Conservation (phyloP, 2,113 vertebrate genomes). For the Uria aalge region DNA sequence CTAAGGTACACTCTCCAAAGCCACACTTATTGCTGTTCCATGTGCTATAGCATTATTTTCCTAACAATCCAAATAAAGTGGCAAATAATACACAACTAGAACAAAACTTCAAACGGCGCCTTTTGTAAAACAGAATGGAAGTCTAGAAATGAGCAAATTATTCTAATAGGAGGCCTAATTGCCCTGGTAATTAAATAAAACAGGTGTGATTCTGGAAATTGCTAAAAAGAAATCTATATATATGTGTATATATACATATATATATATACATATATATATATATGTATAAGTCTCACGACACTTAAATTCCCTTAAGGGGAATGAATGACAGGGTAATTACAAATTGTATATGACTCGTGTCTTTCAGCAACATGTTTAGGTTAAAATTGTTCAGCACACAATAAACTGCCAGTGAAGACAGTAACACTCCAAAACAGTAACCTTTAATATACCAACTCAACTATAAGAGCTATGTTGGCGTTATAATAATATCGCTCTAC, state of each 20-base stretch:
- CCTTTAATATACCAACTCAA: background rate
- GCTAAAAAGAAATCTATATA: background rate
- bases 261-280: no score
- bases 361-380: background rate
- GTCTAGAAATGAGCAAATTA: background rate
- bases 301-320: background rate
- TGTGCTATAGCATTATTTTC: background rate
- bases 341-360: background rate
- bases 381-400: background rate
- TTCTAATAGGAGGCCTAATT: background rate
- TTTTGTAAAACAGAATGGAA: background rate
- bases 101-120: background rate
- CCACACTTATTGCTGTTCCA: background rate
- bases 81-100: background rate
- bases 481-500: background rate
- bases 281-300: background rate
- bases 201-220: background rate
- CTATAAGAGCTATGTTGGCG: background rate
- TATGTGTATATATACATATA: no score
- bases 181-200: background rate
- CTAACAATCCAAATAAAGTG: background rate
- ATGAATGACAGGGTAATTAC: background rate
- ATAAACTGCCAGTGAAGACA: background rate
- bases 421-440: background rate
- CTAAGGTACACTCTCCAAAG: background rate